Evolutionary conservation across 1,140 invertebrate genomes (phyloP).

Genomic region (Drosophila lacertosa): DNA sequence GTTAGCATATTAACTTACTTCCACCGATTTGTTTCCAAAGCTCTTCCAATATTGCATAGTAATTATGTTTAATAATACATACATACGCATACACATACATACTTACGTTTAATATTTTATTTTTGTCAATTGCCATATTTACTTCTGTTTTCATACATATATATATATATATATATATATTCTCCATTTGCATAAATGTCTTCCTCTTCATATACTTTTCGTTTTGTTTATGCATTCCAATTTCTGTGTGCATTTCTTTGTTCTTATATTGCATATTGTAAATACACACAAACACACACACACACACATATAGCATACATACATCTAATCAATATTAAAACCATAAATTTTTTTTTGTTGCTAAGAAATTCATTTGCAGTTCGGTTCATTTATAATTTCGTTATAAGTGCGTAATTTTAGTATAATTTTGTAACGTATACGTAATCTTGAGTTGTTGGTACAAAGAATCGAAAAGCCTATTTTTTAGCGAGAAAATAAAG

Average conservation of each 20-base stretch:
- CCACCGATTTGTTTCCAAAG: conserved; percentile 81
- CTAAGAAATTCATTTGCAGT: conserved; percentile 58
- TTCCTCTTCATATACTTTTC: conserved; percentile 61
- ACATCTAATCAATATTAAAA: conserved; percentile 28
- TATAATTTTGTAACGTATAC: conserved; percentile 62
- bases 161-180: no score
- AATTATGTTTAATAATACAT: conserved; percentile 47
- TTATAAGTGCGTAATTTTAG: conserved; percentile 65
- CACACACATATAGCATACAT: conserved; percentile 43
- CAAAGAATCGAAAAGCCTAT: conserved; percentile 74
- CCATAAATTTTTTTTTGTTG: conserved; percentile 59
- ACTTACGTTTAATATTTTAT: conserved; percentile 20
- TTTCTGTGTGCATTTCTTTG: conserved; percentile 68
- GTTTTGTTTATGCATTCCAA: conserved; percentile 79
- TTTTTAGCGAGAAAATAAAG: conserved; percentile 69
- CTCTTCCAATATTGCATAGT: conserved; percentile 73
- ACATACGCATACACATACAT: conserved; percentile 41
- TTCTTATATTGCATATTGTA: conserved; percentile 49
- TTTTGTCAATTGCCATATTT: conserved; percentile 72
- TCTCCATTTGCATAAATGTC: conserved; percentile 57
- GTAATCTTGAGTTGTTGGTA: conserved; percentile 78
- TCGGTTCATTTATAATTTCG: conserved; percentile 58
- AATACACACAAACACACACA: conserved; percentile 44
- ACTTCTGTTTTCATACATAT: conserved; percentile 52
- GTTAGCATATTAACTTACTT: conserved; percentile 75